phyloP scores from a whole-genome alignment of 2,888 invertebrate species.

The Cheilosia grossa region DNA sequence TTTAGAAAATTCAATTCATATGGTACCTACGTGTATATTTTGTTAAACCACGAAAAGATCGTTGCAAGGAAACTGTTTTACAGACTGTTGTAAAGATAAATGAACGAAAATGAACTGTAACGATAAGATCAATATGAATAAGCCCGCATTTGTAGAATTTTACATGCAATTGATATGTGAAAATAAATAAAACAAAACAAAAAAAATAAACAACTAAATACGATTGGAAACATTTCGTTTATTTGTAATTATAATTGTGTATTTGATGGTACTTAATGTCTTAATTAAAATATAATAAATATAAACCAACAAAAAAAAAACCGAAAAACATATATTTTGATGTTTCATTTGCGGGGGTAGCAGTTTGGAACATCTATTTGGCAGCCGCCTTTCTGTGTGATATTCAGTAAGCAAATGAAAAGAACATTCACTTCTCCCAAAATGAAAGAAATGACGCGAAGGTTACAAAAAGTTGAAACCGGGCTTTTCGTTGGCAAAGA shows the following conservation, averaged over 20 bases:
- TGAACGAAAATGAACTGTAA: constrained; percentile 48
- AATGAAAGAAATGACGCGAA: too few species aligned
- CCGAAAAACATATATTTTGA: constrained; percentile 1
- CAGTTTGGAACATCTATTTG: too few species aligned
- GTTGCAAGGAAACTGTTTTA: constrained; percentile 27
- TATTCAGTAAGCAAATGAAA: background rate
- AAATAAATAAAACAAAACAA: constrained; percentile 44
- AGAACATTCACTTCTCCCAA: background rate
- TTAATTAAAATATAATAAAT: constrained; percentile 67
- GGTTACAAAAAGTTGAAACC: too few species aligned
- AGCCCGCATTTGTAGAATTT: constrained; percentile 67
- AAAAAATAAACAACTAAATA: constrained; percentile 62
- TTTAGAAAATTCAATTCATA: constrained; percentile 16
- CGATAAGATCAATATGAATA: constrained; percentile 33
- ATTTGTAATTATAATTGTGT: constrained; percentile 76
- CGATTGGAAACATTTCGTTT: constrained; percentile 67
- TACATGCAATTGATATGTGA: constrained; percentile 50
- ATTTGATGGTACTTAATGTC: constrained; percentile 77
- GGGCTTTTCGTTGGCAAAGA: too few species aligned
- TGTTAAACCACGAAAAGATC: constrained; percentile 76
- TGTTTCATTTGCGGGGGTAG: background rate
- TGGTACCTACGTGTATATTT: constrained; percentile 73
- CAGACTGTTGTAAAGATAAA: constrained; percentile 43
- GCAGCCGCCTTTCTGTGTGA: too few species aligned
- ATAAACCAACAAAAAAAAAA: constrained; percentile 41